Conservation (phyloP, 2,888 invertebrate species). For the Fissipunctia ypsillon region DNA sequence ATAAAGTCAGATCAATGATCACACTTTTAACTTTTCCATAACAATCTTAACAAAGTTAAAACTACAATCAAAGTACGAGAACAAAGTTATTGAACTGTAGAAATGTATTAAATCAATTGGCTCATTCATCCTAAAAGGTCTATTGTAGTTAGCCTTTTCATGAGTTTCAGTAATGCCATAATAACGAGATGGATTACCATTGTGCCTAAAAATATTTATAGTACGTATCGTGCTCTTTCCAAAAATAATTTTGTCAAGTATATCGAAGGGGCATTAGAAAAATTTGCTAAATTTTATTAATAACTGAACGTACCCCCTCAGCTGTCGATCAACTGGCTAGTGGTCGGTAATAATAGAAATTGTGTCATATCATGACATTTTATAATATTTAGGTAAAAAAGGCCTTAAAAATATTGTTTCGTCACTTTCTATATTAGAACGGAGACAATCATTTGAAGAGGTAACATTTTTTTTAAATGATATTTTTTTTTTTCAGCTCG, state of each 20-base stretch:
- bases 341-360: too few species aligned
- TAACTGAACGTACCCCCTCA: too few species aligned
- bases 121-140: constrained; percentile 9
- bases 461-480: background rate
- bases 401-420: too few species aligned
- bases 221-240: constrained; percentile 1
- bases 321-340: too few species aligned
- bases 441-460: background rate
- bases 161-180: constrained; percentile 1
- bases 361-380: too few species aligned
- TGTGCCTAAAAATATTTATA: background rate
- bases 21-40: constrained; percentile 42
- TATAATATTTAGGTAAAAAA: too few species aligned
- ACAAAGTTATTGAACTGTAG: constrained; percentile 33
- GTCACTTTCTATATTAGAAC: background rate
- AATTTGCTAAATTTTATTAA: too few species aligned
- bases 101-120: constrained; percentile 42
- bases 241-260: background rate
- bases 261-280: background rate
- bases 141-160: background rate
- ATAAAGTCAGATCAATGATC: constrained; percentile 41
- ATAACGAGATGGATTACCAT: constrained; percentile 6
- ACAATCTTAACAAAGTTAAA: constrained; percentile 49
- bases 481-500: constrained; percentile 76
- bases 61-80: constrained; percentile 43